Evolutionary conservation across 2,113 vertebrate genomes (phyloP).

Genomic region (Notarius quadriscutis): DNA sequence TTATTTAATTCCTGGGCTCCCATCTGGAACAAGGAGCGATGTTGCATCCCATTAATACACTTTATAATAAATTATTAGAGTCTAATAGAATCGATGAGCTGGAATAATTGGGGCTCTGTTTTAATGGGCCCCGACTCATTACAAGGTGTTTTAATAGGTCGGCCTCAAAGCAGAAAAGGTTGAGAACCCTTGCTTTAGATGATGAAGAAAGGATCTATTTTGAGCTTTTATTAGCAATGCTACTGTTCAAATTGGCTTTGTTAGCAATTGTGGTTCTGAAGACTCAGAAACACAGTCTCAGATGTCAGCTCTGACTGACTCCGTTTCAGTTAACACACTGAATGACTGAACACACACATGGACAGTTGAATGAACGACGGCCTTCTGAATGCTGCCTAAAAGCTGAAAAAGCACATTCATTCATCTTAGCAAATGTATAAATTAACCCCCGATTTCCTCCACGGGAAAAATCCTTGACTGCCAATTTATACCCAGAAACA

Average conservation of each 20-base stretch:
- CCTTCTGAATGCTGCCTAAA: slow-evolving; percentile 61
- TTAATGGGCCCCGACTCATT: too few species aligned
- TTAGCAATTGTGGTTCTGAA: background rate
- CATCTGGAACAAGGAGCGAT: too few species aligned
- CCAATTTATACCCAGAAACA: slow-evolving; percentile 75
- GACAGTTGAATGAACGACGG: slow-evolving; percentile 51
- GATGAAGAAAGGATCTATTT: background rate
- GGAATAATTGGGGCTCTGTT: too few species aligned
- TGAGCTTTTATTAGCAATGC: background rate
- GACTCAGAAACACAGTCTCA: background rate
- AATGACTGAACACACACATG: background rate
- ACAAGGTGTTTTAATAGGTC: too few species aligned
- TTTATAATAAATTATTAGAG: too few species aligned
- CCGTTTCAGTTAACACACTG: slow-evolving; percentile 13
- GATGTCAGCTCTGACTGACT: background rate
- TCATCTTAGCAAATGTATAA: slow-evolving; percentile 77
- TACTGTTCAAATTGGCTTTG: background rate
- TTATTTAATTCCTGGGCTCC: too few species aligned
- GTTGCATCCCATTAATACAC: too few species aligned
- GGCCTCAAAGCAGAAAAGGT: too few species aligned
- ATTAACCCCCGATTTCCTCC: slow-evolving; percentile 70
- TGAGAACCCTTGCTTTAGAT: background rate
- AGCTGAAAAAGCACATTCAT: slow-evolving; percentile 69
- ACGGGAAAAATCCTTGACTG: slow-evolving; percentile 63
- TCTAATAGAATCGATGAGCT: too few species aligned